Conservation (phyloP, 2,888 invertebrate species). For the Oligia strigilis region DNA sequence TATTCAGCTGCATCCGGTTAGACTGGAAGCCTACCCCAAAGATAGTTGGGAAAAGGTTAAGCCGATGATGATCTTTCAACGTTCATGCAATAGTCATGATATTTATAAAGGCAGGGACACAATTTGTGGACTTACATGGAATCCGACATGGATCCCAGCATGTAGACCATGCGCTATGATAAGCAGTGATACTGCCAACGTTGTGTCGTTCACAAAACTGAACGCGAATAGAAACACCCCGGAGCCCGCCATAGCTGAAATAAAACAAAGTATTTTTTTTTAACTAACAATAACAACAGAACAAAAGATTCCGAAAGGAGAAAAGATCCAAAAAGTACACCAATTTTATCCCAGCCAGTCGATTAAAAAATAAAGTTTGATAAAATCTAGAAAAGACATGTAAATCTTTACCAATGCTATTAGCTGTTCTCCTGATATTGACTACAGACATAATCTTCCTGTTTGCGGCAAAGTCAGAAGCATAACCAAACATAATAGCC, state of each 20-base stretch:
- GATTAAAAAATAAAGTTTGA: background rate
- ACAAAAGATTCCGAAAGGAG: background rate
- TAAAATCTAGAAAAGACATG: background rate
- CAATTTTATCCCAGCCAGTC: background rate
- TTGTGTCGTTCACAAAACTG: conserved; percentile 80
- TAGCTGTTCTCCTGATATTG: conserved; percentile 80
- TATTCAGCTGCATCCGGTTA: too few species aligned
- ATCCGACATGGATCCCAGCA: conserved; percentile 91
- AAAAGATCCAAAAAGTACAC: background rate
- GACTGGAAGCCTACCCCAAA: background rate
- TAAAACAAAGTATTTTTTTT: background rate
- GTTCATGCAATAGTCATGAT: background rate
- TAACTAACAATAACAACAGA: background rate
- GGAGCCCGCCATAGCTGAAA: conserved; percentile 76
- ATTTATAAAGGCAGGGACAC: too few species aligned
- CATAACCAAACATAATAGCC: conserved; percentile 78
- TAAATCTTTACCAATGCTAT: conserved; percentile 82
- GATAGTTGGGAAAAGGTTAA: background rate
- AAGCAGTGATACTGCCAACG: conserved; percentile 88
- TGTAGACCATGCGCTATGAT: conserved; percentile 91
- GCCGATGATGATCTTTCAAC: too few species aligned
- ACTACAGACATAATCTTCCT: conserved; percentile 74
- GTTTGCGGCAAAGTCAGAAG: conserved; percentile 74
- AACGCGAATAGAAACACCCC: conserved; percentile 86
- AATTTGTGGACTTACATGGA: conserved; percentile 84